Evolutionary conservation across 2,797 vertebrate species (phyloP).

Genomic region (Pseudochaenichthys georgianus): DNA sequence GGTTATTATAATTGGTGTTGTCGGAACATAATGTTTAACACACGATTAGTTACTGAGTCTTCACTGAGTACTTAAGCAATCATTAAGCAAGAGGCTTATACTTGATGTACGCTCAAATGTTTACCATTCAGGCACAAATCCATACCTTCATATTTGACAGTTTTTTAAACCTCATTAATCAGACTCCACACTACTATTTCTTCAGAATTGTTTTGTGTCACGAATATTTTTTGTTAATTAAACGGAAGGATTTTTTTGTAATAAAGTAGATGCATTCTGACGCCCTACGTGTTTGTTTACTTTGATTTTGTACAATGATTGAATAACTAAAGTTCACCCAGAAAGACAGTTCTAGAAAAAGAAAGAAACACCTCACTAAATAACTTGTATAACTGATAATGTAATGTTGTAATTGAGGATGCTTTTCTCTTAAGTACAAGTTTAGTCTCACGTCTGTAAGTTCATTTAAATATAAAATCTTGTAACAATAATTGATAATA

Average conservation of each 20-base stretch:
- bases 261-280: conserved; percentile 40
- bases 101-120: not conserved
- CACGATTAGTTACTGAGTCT: not conserved
- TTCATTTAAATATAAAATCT: too few species aligned
- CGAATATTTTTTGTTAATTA: conserved; percentile 30
- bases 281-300: conserved; percentile 5
- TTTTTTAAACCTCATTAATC: not conserved
- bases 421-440: too few species aligned
- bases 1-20: too few species aligned
- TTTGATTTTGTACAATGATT: too few species aligned
- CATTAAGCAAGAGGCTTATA: not conserved
- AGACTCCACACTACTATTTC: not conserved
- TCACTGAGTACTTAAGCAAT: conserved; percentile 23
- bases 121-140: conserved; percentile 4
- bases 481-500: too few species aligned
- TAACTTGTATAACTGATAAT: too few species aligned
- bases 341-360: too few species aligned
- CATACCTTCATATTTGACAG: not conserved
- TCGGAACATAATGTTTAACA: too few species aligned
- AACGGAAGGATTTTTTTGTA: conserved; percentile 11
- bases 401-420: too few species aligned
- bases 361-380: too few species aligned
- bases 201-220: conserved; percentile 10
- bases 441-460: too few species aligned
- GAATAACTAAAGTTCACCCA: too few species aligned